Base-by-base conservation (phyloP, 37 sponge, comb jelly and placozoan genomes). In the Cladorhizidae sp. region DNA sequence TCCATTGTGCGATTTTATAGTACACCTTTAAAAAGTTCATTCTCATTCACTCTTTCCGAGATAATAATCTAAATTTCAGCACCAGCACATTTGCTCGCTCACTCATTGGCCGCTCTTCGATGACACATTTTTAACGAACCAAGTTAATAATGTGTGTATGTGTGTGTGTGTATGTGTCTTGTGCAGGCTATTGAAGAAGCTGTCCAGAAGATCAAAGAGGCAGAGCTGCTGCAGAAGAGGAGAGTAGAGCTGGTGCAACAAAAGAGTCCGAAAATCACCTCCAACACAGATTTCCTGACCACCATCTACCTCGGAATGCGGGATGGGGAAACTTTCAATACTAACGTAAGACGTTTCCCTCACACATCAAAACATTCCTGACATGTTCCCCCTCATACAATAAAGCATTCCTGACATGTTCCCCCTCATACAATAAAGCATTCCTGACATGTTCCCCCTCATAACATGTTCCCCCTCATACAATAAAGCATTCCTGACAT, bases 261-360 rank as follows among this genome's bases (percentile, higher is more conserved):
- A 40, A 81, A 71, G 58, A 3, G 21, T 0, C 40, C 52, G 11
- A 33, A 23, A 1, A 83, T 67, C 43, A 71, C 77, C 32, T 73
- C 80, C 0, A 56, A n/a, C 45, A 73, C 67, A 14, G 72, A 74
- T 39, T 93, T 93, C 70, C 71, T 93, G 5, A 84, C 77, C 17
- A 82, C 85, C 21, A 67, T 93, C 38, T 93, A 81, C 75, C 32
- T 93, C 22, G n/a, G 32, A 8, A 74, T 43, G 43, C 81, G 58
- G 56, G 83, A 86, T 2, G 90, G 86, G 8, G 84, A 79, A 61
- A 33, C 85, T 7, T 75, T 40, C 56, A 63, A 58, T 43, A 79
- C 64, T 0, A 79, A 86, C 65, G 88, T 91, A 38, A 0, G 78
- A 9, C 23, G 18, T 40, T 17, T 38, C 40, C 61, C 31, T 3